Base-by-base conservation (phyloP, 2,888 invertebrate genomes). In the Leptogaster cylindrica region DNA sequence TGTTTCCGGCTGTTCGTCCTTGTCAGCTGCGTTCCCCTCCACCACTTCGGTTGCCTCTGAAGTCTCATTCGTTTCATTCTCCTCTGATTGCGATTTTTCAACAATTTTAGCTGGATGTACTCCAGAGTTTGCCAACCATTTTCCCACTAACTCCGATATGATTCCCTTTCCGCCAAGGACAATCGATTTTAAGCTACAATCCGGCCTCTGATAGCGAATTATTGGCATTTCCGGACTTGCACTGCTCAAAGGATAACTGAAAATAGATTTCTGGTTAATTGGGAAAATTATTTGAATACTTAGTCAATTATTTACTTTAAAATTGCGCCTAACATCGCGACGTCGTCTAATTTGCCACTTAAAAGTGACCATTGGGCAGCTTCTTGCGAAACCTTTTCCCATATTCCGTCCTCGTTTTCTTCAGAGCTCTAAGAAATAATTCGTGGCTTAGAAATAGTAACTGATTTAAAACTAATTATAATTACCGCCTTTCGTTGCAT, bases 321-420 rank as follows among this genome's bases (percentile, higher is more conserved):
- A 41, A 80, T 78, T 14, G 80, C 78, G 7, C 90, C 89, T 10
- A 95, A 83, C 64, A 93, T 85, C 2, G 94, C 88, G 70, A 94
- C 86, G 77, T 96, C 95, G 78, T 96, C 95, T 48, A 96, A 83
- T 82, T 95, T 95, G 64, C 91, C 92, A 39, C 93, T 90, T 1
- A 96, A 82, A 51, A 93, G 82, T 12, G 91, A 90, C 92, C 96
- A 96, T 76, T 91, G 89, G 41, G 93, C 90, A 74, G 89, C 88
- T 76, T 96, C 96, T 72, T 90, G 87, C 1, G 93, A 90, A 63
- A 95, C 87, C 63, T 89, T 88, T 77, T 93, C 93, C 92, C 93
- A 95, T 44, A 85, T 82, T 51, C 84, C 88, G 27, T 84, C 85
- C 23, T 88, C 88, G 64, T 71, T 72, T 3, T 78, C 83, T 33